A percentile compares a stretch with the other conserved stretches of the same genome.
Evolutionary conservation across 2,797 vertebrate species (phyloP).

Genomic region (Amphiprion clarkii): DNA sequence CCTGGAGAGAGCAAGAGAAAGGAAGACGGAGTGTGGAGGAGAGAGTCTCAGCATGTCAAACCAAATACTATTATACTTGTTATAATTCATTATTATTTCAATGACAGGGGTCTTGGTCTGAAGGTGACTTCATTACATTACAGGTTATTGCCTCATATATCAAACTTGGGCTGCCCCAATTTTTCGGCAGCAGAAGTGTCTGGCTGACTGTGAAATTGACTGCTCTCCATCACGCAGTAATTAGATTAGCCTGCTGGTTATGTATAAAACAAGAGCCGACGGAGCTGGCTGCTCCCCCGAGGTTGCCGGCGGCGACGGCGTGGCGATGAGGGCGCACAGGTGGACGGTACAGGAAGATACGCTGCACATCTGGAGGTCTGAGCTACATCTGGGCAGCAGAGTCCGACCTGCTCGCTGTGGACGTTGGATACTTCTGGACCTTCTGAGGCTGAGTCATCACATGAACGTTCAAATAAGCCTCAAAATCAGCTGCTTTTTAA

Average conservation of each 20-base stretch:
- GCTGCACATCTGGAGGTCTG: not conserved
- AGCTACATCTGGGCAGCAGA: not conserved
- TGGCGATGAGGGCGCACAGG: constrained; percentile 21
- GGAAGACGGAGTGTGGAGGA: constrained; percentile 10
- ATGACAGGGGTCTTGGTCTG: constrained; percentile 84
- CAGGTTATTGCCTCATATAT: constrained; percentile 90
- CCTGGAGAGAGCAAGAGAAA: constrained; percentile 23
- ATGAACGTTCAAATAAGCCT: no score
- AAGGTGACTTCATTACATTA: constrained; percentile 93
- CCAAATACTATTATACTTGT: constrained; percentile 83
- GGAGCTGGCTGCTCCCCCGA: constrained; percentile 50
- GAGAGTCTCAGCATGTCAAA: constrained; percentile 73
- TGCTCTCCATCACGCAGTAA: constrained; percentile 88
- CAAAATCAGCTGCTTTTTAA: no score
- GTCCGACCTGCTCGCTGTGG: not conserved
- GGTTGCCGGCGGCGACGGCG: constrained; percentile 15
- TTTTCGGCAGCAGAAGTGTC: constrained; percentile 70
- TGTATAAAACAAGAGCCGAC: constrained; percentile 79
- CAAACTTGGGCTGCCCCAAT: constrained; percentile 80
- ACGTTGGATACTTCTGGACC: no score
- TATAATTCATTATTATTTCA: constrained; percentile 87
- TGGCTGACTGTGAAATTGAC: constrained; percentile 86
- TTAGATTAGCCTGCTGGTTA: constrained; percentile 87
- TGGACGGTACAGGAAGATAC: not conserved
- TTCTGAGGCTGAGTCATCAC: no score